A percentile compares a stretch with the other conserved stretches of the same genome.
phyloP scores from a whole-genome alignment of 2,797 vertebrate genomes.

The Gobio occitaniae region DNA sequence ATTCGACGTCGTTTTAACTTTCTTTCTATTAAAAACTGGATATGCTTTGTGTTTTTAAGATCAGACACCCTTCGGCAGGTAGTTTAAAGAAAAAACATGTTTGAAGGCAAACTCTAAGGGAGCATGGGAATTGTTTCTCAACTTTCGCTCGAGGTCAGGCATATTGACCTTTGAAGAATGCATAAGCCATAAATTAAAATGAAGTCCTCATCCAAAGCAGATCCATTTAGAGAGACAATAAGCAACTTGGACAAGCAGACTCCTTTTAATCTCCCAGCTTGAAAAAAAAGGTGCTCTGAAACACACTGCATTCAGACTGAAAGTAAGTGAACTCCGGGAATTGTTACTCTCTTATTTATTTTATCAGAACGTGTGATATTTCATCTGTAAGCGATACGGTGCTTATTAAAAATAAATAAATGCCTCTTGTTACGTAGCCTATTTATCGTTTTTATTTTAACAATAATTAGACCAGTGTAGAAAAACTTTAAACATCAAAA shows the following conservation, averaged over 20 bases:
- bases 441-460: neutral
- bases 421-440: neutral
- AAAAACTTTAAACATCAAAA: neutral
- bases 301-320: slow-evolving; percentile 23
- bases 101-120: slow-evolving; percentile 37
- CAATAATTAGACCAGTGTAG: too few relatives aligned
- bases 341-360: neutral
- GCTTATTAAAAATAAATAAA: neutral
- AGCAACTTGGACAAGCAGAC: slow-evolving; percentile 84
- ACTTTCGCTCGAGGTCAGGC: slow-evolving; percentile 91
- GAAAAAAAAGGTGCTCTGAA: slow-evolving; percentile 46
- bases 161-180: slow-evolving; percentile 96
- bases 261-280: slow-evolving; percentile 76
- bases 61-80: neutral
- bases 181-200: slow-evolving; percentile 95
- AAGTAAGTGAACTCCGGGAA: slow-evolving; percentile 49
- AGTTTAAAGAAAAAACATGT: neutral
- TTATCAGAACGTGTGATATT: neutral
- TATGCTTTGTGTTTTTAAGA: slow-evolving; percentile 13
- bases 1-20: slow-evolving; percentile 27
- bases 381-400: neutral
- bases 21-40: slow-evolving; percentile 24
- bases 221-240: slow-evolving; percentile 90
- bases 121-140: slow-evolving; percentile 84
- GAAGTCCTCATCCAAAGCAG: slow-evolving; percentile 86